Evolutionary conservation across 2,888 invertebrate species (phyloP).

Genomic region (Encarsia formosa): DNA sequence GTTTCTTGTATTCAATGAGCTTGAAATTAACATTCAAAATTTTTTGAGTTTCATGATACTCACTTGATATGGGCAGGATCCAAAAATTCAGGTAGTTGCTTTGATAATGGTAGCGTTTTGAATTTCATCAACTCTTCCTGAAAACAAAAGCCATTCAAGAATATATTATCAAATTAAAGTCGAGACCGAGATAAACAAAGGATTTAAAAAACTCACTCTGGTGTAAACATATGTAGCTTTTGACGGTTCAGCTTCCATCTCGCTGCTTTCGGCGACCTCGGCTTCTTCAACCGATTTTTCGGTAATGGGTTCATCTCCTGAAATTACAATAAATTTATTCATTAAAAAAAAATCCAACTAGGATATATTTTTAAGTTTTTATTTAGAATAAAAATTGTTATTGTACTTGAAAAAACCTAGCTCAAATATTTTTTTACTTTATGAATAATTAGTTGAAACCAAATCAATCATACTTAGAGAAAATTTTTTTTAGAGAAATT

Average conservation of each 20-base stretch:
- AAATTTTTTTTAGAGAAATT: no score
- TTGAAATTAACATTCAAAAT: no score
- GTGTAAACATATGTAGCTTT: conserved; percentile 50
- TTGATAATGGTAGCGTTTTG: conserved; percentile 66
- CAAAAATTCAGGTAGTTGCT: conserved; percentile 68
- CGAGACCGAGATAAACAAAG: not conserved
- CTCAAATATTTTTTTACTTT: no score
- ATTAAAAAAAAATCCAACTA: no score
- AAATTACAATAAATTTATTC: no score
- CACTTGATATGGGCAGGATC: conserved; percentile 59
- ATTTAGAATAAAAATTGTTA: no score
- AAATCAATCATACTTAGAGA: no score
- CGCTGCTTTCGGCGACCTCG: conserved; percentile 49
- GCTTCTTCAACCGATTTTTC: conserved; percentile 53
- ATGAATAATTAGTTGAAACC: no score
- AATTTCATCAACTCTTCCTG: conserved; percentile 70
- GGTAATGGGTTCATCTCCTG: conserved; percentile 56
- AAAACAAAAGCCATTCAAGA: conserved; percentile 53
- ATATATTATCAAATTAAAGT: conserved; percentile 10
- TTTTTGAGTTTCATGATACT: conserved; percentile 32
- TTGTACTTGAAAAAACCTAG: no score
- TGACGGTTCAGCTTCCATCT: conserved; percentile 48
- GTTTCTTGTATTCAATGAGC: conserved; percentile 1
- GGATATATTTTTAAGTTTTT: no score
- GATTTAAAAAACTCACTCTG: conserved; percentile 36